Base-by-base conservation (phyloP, 2,888 invertebrate species). In the Cheilosia soror region DNA sequence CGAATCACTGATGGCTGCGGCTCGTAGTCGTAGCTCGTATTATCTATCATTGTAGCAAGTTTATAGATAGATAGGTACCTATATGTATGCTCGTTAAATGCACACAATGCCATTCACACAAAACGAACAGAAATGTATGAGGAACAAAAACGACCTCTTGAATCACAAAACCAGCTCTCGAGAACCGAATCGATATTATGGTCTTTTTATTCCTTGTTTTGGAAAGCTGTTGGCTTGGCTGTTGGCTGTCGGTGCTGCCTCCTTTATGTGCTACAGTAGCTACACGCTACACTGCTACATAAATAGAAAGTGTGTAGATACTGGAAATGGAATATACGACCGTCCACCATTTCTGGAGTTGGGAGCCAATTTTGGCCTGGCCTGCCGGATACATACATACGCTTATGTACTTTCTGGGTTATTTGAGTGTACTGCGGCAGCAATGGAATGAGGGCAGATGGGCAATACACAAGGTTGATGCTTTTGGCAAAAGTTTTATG, bases 351-450 rank as follows among this genome's bases (percentile, higher is more conserved):
- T 51, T 72, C 71, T 63, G 85, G 81, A 85, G 76, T 81, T 76
- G 71, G 57, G 27, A 68, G 72, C 77, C 81, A 81, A 85, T 81
- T 85, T 85, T 85, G 85, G 85, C 81, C 81, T 85, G 85, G 63
- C 68, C 68, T 68, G 42, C 57, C 49, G 33, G 31, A 25, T 40
- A 20, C 51, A 11, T 37, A 11, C 37, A 37, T 11, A 37, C 4
- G 9, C n/a, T n/a, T 11, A 11, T 1, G 55, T 44, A 55, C 29
- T 57, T 80, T 71, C 60, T 53, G 73, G 68, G 68, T 77, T 81
- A 68, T 68, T 68, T 55, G 68, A 75, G 60, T 85, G 66, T 79
- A 40, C 72, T 72, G 31, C 65, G 33, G 44, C 63, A 31, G 33
- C n/a, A 62, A 40, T 47, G 80, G 53, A 49, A 66, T 75, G 71